Conservation (phyloP, 2,797 vertebrate genomes). For the Ptychobarbus kaznakovi region DNA sequence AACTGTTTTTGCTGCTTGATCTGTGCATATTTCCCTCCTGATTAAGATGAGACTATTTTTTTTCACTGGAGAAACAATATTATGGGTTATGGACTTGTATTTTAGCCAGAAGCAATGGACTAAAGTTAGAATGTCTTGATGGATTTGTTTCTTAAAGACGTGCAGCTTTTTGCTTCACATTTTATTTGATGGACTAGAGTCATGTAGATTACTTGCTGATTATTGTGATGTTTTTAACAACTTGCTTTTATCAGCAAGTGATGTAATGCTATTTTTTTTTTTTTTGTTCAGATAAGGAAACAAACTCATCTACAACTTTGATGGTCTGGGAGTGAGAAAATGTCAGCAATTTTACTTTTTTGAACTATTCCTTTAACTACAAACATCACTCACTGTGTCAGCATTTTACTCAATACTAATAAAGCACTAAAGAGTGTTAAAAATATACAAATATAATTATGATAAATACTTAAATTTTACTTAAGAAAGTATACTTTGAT, state of each 20-base stretch:
- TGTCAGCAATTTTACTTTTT: background rate
- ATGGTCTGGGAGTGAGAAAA: background rate
- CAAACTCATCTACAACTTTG: background rate
- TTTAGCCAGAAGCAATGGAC: background rate
- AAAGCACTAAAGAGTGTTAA: background rate
- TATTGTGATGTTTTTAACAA: background rate
- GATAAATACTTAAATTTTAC: background rate
- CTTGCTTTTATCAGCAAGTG: background rate
- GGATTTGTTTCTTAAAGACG: background rate
- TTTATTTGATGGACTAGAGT: background rate
- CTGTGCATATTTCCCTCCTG: background rate
- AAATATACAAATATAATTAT: background rate
- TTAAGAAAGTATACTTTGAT: background rate
- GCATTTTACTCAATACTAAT: too few species aligned
- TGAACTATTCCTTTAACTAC: too few species aligned
- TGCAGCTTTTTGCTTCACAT: background rate
- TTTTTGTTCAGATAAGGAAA: background rate
- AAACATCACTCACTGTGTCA: too few species aligned
- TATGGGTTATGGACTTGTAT: background rate
- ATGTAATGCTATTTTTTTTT: background rate
- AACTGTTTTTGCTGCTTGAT: background rate
- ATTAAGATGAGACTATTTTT: background rate
- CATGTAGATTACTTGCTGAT: background rate
- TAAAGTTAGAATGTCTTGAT: background rate
- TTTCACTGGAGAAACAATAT: background rate